Conservation (phyloP, 1,140 invertebrate genomes). For the Tetramorium simillimum region DNA sequence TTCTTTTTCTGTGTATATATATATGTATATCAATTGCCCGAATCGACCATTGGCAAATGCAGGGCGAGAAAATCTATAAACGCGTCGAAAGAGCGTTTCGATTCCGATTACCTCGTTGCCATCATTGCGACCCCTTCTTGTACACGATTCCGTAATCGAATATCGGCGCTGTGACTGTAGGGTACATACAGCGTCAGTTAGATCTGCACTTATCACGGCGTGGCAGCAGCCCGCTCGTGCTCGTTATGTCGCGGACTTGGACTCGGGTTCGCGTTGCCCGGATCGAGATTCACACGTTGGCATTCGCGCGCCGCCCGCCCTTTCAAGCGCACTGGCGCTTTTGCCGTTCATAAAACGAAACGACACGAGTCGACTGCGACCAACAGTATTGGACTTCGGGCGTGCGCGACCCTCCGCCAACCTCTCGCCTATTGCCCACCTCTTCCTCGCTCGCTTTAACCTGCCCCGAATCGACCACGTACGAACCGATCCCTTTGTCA, state of each 20-base stretch:
- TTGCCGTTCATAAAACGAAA: constrained; percentile 57
- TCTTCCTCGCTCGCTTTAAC: constrained; percentile 1
- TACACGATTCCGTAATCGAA: constrained; percentile 49
- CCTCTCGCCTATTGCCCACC: not conserved
- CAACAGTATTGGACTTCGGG: constrained; percentile 27
- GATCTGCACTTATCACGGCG: constrained; percentile 37
- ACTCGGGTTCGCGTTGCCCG: constrained; percentile 26
- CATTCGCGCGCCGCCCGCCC: constrained; percentile 12
- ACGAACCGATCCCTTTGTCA: constrained; percentile 57
- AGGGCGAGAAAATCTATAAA: constrained; percentile 19
- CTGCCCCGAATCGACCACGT: constrained; percentile 37
- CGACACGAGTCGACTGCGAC: constrained; percentile 38
- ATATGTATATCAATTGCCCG: not conserved
- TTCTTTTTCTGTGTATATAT: not conserved
- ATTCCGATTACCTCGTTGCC: constrained; percentile 27
- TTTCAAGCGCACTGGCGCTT: constrained; percentile 34
- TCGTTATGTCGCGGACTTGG: constrained; percentile 45
- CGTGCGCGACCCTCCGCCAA: not conserved
- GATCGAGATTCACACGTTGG: constrained; percentile 47
- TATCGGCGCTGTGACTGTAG: not conserved
- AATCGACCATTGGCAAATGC: not conserved
- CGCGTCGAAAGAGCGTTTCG: constrained; percentile 6
- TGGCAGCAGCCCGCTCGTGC: constrained; percentile 29
- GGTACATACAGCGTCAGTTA: not conserved
- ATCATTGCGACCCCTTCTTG: not conserved